Conservation (phyloP, 2,797 vertebrate species). For the Adelosebastes latens region DNA sequence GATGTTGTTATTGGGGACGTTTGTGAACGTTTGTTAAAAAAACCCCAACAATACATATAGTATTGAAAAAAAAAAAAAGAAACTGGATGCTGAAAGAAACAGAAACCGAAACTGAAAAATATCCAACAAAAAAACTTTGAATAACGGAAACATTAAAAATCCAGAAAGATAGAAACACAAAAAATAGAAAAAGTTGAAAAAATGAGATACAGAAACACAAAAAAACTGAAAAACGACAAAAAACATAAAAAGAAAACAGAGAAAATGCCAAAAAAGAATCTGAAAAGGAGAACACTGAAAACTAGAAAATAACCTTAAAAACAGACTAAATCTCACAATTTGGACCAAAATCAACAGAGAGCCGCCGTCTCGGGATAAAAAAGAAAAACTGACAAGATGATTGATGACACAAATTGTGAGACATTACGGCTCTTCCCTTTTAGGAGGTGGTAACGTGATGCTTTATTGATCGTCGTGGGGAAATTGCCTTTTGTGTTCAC, state of each 20-base stretch:
- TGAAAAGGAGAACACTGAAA: too few species aligned
- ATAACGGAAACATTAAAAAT: too few species aligned
- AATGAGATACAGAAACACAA: not conserved
- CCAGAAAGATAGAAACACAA: not conserved
- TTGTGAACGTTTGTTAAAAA: too few species aligned
- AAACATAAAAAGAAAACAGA: not conserved
- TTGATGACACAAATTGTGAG: conserved; percentile 50
- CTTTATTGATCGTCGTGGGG: conserved; percentile 42
- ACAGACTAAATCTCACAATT: not conserved
- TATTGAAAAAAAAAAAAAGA: too few species aligned
- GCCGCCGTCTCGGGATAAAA: not conserved
- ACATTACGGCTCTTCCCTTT: conserved; percentile 29
- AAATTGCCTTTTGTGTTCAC: conserved; percentile 10
- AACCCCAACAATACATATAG: too few species aligned
- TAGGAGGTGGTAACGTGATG: conserved; percentile 25
- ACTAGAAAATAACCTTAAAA: not conserved
- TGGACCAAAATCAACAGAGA: not conserved
- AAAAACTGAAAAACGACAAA: not conserved
- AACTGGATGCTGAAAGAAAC: too few species aligned
- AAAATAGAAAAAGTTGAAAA: not conserved
- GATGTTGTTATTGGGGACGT: too few species aligned
- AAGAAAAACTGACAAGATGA: conserved; percentile 22
- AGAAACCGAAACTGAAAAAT: too few species aligned
- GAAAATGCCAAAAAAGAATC: not conserved
- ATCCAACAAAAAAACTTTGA: not conserved